phyloP scores from a whole-genome alignment of 2,797 vertebrate species.

The Rhinophrynus dorsalis region DNA sequence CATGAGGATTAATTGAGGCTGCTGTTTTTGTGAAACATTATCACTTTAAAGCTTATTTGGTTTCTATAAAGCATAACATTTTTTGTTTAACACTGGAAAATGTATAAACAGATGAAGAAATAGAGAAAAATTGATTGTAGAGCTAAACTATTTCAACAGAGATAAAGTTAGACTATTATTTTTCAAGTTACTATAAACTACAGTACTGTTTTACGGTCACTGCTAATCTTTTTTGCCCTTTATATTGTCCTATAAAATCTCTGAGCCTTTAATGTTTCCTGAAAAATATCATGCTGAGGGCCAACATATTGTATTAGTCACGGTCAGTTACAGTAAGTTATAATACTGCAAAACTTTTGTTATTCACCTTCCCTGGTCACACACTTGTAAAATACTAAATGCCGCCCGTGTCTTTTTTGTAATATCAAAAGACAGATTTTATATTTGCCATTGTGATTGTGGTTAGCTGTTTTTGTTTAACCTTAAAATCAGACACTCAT shows the following conservation, averaged over 20 bases:
- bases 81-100: too few relatives aligned
- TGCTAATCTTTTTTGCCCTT: constrained; percentile 28
- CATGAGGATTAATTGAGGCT: too few relatives aligned
- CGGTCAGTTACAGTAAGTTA: constrained; percentile 8
- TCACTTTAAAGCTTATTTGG: too few relatives aligned
- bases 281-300: constrained; percentile 17
- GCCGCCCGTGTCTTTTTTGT: not conserved
- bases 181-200: not conserved
- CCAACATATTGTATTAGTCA: constrained; percentile 8
- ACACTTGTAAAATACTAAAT: not conserved
- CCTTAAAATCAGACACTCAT: constrained; percentile 14
- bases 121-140: too few relatives aligned
- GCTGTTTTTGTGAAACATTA: too few relatives aligned
- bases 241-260: constrained; percentile 29
- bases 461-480: constrained; percentile 8
- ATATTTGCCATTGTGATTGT: constrained; percentile 3
- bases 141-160: too few relatives aligned
- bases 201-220: not conserved
- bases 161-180: not conserved
- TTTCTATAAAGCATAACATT: too few relatives aligned
- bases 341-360: constrained; percentile 8
- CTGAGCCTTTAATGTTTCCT: constrained; percentile 25
- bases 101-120: too few relatives aligned
- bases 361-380: constrained; percentile 12
- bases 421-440: constrained; percentile 14